Evolutionary conservation across 2,888 invertebrate genomes (phyloP).

Genomic region (Scrobipalpa costella): DNA sequence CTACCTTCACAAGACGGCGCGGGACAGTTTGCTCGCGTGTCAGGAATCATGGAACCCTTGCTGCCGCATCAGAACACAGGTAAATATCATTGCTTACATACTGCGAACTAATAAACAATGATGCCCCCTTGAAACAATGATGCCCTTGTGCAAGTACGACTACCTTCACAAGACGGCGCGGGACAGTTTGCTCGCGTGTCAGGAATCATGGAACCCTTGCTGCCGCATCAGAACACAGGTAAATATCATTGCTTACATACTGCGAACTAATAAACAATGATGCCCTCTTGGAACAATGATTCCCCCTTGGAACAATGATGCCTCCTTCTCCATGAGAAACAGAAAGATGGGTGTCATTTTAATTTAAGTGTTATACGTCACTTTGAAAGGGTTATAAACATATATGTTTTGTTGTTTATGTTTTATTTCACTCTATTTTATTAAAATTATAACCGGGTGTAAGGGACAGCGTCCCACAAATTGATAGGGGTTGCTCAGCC

Average conservation of each 20-base stretch:
- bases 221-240: slow-evolving; percentile 91
- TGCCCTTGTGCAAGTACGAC: slow-evolving; percentile 90
- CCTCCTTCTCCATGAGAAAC: slow-evolving; percentile 96
- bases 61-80: slow-evolving; percentile 92
- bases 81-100: slow-evolving; percentile 35
- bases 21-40: slow-evolving; percentile 96
- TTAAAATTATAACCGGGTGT: no score
- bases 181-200: slow-evolving; percentile 96
- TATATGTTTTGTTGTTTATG: no score
- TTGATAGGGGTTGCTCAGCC: no score
- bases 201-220: slow-evolving; percentile 94
- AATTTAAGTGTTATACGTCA: no score
- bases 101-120: no score
- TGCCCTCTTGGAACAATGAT: no score
- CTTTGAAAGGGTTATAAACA: no score
- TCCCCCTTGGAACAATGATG: slow-evolving; percentile 88
- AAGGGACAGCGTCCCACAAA: no score
- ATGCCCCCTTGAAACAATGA: slow-evolving; percentile 93
- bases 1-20: slow-evolving; percentile 97
- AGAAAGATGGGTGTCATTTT: no score
- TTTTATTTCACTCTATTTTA: no score
- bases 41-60: slow-evolving; percentile 93
- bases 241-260: not conserved
- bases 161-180: slow-evolving; percentile 97
- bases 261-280: no score